Base-by-base conservation (phyloP, 2,888 invertebrate genomes). In the Harpagoxenus sublaevis region DNA sequence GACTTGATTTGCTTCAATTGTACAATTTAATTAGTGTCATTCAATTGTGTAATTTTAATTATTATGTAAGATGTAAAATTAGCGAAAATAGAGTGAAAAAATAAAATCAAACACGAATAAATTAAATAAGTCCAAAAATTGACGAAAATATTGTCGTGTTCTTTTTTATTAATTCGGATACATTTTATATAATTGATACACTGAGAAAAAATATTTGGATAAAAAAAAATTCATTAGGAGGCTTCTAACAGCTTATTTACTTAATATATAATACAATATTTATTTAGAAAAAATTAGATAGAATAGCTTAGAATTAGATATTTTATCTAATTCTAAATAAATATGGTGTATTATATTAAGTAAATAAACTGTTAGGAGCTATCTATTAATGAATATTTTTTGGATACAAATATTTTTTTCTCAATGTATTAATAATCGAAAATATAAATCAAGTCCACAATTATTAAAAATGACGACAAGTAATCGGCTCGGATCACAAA, bases 371-470 rank as follows among this genome's bases (percentile, higher is more conserved):
- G n/a, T n/a, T n/a, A n/a, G n/a, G n/a, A n/a, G n/a, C n/a, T n/a
- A n/a, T n/a, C n/a, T n/a, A n/a, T 23, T 23, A 23, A 23, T 23
- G 23, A 23, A 23, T 23, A 23, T 23, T 23, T 23, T 23, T 23
- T 23, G 23, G 23, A 23, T 23, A 23, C 23, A 23, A 23, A 23
- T 23, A 23, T 23, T 23, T 23, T 23, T 23, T 23, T 23, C 0
- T 23, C 23, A 23, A 23, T 23, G 57, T 28, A 55, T 55, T 39
- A 55, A 51, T 55, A 71, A 55, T 10, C 15, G 35, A 28, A 35
- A 5, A 15, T 55, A 71, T 51, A 66, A 71, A 55, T 55, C 51
- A 55, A 71, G 71, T 45, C 42, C 3, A 18, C 39, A 60, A 60
- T 60, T 42, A 42, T 57, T 18, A 42, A 57, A 57, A 39, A 74